Percentiles rank a stretch among this genome's conserved stretches.
Evolutionary conservation across 2,888 invertebrate species (phyloP).

Genomic region (Eristalis intricaria): DNA sequence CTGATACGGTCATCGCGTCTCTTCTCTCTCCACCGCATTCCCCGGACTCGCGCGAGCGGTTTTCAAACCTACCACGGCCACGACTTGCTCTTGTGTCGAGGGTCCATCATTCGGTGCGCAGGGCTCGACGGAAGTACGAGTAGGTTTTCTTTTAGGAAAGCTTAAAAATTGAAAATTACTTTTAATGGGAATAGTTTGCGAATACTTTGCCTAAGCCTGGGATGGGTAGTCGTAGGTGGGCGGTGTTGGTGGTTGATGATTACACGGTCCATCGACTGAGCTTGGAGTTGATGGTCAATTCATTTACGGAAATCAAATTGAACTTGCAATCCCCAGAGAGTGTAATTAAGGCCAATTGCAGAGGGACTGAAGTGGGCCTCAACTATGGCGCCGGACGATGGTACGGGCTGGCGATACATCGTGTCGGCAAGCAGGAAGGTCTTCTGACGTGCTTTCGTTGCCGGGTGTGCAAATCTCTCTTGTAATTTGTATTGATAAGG

Average conservation of each 20-base stretch:
- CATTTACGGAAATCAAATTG: neutral
- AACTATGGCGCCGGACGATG: slow-evolving; percentile 42
- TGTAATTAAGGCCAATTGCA: slow-evolving; percentile 57
- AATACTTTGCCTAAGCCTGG: slow-evolving; percentile 13
- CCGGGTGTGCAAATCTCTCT: neutral
- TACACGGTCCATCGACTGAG: slow-evolving; percentile 5
- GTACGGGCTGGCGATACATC: slow-evolving; percentile 5
- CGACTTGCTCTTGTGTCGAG: neutral
- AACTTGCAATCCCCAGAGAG: slow-evolving; percentile 7
- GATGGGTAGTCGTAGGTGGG: neutral
- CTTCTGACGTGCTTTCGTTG: neutral
- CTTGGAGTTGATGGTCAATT: slow-evolving; percentile 4
- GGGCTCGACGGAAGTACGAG: neutral
- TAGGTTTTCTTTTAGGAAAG: slow-evolving; percentile 25
- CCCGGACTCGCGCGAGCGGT: neutral
- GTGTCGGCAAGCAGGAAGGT: neutral
- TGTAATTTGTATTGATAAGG: neutral
- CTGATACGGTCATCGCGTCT: neutral
- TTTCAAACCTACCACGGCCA: neutral
- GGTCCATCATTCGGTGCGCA: neutral
- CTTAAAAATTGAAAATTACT: slow-evolving; percentile 61
- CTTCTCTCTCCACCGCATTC: neutral
- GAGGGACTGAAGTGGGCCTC: slow-evolving; percentile 38
- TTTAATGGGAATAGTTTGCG: slow-evolving; percentile 69
- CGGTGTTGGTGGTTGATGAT: neutral